These are phyloP conservation scores for Tupaia chinensis DNA, from an alignment of 2,113 vertebrate species.

Conservation along the genomic window DNA sequence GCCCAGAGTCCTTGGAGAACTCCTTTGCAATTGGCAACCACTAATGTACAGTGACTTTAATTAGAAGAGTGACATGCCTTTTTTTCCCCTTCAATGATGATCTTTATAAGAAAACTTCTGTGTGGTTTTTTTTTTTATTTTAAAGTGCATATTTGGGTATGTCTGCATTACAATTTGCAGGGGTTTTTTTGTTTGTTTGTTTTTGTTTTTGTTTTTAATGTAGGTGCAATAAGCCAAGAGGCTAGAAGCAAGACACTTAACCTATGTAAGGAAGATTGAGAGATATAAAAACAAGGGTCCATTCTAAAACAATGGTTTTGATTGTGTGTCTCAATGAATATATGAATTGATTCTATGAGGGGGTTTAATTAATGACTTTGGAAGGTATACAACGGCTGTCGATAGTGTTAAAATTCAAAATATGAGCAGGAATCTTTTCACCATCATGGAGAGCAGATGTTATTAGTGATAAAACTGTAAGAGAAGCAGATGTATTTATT, in stretches of 20 bases:
- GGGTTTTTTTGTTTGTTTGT: too few species aligned
- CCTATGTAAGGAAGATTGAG: neutral
- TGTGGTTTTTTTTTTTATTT: too few species aligned
- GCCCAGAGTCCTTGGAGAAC: neutral
- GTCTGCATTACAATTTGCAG: neutral
- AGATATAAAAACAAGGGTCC: neutral
- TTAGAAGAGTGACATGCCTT: neutral
- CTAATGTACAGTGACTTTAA: neutral
- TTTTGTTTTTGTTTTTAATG: neutral
- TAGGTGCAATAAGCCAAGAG: neutral
- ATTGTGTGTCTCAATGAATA: neutral
- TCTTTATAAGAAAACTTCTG: neutral
- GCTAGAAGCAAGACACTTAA: neutral
- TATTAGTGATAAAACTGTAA: neutral
- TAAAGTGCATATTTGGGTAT: neutral
- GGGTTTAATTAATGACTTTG: neutral
- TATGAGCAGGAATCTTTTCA: neutral
- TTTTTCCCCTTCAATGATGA: neutral
- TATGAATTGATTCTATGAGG: neutral
- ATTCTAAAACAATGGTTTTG: neutral
- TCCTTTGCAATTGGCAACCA: neutral
- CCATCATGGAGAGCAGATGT: neutral
- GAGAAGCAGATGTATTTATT: neutral
- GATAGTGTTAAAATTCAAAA: neutral
- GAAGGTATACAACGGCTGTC: neutral